Base-by-base conservation (phyloP, 1,140 invertebrate species). In the Hyposmocoma kahamanoa region DNA sequence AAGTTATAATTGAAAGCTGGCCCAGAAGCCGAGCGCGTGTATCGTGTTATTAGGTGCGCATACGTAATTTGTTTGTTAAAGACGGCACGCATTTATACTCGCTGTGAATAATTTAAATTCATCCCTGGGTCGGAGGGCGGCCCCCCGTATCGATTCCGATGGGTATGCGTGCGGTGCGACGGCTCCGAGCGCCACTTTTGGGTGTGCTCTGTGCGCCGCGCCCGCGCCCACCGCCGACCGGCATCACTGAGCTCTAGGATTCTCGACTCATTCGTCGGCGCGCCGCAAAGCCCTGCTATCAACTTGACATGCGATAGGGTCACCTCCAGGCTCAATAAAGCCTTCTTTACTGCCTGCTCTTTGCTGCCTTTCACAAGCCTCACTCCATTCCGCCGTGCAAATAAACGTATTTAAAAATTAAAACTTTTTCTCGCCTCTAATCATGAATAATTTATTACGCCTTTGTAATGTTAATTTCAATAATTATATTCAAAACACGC, bases 51-150 rank as follows among this genome's bases (percentile, higher is more conserved):
- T 84, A 81, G 77, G 75, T 67, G 69, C 63, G 81, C 75, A 82
- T 84, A 83, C 72, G 71, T 84, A 84, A 84, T 84, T 83, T 84
- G 81, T 84, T 83, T 84, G 77, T 84, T 80, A 82, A 81, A 84
- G 81, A 80, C 79, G 77, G 78, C 68, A 75, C 73, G 68, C 75
- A 80, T 75, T 79, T 76, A 76, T 82, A 79, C 75, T 75, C 69
- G 75, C 75, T 77, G 72, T 81, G 81, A 81, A 83, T 81, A 80
- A 84, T 84, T 84, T 83, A 84, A 84, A 83, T 81, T 79, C 71
- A 81, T 81, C 77, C 80, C 78, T 70, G 57, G 56, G 53, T 67
- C 60, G 53, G 70, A 72, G 71, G 74, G 62, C 59, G 62, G 45
- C 67, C 62, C 60, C 69, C 60, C 54, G 62, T 77, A 81, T 82